Percentiles rank a stretch among this genome's conserved stretches.
These are phyloP conservation scores for Spicauda simplicius DNA, from an alignment of 2,888 invertebrate species.

Conservation along the genomic window DNA sequence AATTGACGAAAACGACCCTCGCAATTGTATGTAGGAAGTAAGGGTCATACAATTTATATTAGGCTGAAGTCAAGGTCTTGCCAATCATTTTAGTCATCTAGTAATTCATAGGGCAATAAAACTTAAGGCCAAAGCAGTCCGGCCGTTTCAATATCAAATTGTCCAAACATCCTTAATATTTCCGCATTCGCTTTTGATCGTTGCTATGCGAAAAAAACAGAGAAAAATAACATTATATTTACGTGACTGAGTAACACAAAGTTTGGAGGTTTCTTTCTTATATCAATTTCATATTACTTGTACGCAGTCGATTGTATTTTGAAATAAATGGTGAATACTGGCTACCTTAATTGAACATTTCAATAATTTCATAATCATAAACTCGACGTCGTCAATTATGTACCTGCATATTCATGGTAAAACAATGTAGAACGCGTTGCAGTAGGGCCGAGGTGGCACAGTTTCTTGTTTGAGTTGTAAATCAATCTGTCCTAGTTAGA, in stretches of 20 bases:
- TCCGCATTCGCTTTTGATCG: constrained; percentile 35
- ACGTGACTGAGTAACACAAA: neutral
- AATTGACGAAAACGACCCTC: constrained; percentile 73
- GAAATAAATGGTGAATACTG: neutral
- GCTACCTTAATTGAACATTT: constrained; percentile 4
- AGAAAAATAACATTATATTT: neutral
- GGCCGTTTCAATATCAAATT: constrained; percentile 58
- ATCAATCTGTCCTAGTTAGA: constrained; percentile 80
- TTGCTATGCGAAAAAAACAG: neutral
- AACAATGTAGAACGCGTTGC: constrained; percentile 72
- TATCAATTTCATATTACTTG: neutral
- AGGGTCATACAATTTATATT: constrained; percentile 78
- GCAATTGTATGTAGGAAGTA: constrained; percentile 72
- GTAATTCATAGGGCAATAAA: constrained; percentile 77
- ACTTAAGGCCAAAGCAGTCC: constrained; percentile 65
- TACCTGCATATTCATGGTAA: constrained; percentile 75
- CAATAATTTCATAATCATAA: constrained; percentile 32
- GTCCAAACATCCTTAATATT: constrained; percentile 42
- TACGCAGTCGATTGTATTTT: neutral
- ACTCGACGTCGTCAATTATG: constrained; percentile 46
- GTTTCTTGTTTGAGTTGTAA: constrained; percentile 79
- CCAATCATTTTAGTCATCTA: constrained; percentile 79
- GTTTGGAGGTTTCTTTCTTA: neutral
- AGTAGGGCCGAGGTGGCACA: constrained; percentile 78
- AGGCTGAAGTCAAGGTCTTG: constrained; percentile 78